These are phyloP conservation scores for Chelmon rostratus DNA, from an alignment of 2,797 vertebrate species.

Conservation along the genomic window DNA sequence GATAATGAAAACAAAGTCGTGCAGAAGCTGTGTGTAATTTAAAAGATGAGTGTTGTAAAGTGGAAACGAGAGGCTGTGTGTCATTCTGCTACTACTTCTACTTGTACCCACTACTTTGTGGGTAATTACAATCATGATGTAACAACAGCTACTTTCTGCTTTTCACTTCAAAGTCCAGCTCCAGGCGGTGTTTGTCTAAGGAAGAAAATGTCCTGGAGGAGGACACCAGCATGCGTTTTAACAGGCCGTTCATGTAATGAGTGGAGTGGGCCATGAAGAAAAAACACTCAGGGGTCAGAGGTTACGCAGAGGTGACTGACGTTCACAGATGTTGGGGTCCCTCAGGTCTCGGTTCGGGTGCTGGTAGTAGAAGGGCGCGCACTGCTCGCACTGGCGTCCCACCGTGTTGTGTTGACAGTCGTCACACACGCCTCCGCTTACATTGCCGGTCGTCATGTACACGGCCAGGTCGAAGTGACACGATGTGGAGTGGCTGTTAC, in stretches of 20 bases:
- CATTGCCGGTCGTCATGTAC: constrained; percentile 89
- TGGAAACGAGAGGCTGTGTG: background rate
- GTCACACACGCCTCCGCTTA: constrained; percentile 94
- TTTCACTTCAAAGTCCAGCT: constrained; percentile 55
- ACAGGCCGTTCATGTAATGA: background rate
- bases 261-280: background rate
- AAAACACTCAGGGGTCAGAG: background rate
- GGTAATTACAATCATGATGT: constrained; percentile 48
- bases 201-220: background rate
- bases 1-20: background rate
- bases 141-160: constrained; percentile 46
- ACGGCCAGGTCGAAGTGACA: constrained; percentile 96
- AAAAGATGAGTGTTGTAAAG: background rate
- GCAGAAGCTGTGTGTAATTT: background rate
- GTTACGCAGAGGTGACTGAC: constrained; percentile 80
- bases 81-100: constrained; percentile 45
- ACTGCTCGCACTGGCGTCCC: constrained; percentile 93
- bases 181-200: constrained; percentile 54
- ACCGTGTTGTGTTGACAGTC: constrained; percentile 94
- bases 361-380: constrained; percentile 94
- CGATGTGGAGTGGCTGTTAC: constrained; percentile 90
- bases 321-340: constrained; percentile 92
- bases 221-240: background rate
- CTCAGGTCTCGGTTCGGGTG: constrained; percentile 91
- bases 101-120: constrained; percentile 26